Percentiles rank a stretch among this genome's conserved stretches.
These are phyloP conservation scores for Tetramorium bicarinatum DNA, from an alignment of 2,888 invertebrate genomes.

Conservation along the genomic window DNA sequence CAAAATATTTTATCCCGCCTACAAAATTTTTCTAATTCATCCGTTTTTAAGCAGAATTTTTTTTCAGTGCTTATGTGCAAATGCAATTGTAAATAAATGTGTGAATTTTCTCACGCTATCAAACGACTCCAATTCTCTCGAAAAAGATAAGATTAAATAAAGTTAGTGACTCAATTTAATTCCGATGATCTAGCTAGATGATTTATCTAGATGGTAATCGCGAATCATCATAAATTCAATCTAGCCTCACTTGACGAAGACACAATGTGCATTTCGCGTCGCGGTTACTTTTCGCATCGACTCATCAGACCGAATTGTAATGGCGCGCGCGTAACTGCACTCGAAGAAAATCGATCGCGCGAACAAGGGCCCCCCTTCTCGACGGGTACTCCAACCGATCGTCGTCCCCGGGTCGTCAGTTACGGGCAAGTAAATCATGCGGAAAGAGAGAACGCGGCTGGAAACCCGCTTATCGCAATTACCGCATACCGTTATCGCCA, in stretches of 20 bases:
- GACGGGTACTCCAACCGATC: neutral
- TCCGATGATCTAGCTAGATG: neutral
- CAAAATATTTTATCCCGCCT: too few relatives aligned
- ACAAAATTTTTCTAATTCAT: too few relatives aligned
- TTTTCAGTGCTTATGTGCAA: too few relatives aligned
- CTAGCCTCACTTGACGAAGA: neutral
- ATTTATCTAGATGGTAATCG: too few relatives aligned
- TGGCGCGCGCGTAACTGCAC: neutral
- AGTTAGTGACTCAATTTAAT: neutral
- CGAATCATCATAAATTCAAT: neutral
- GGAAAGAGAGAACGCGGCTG: neutral
- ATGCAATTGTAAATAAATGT: neutral
- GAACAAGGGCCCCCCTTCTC: neutral
- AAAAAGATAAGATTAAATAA: neutral
- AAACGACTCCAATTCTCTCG: neutral
- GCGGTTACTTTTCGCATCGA: neutral
- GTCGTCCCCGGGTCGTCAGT: conserved; percentile 16
- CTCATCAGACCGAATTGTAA: conserved; percentile 17
- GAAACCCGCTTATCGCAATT: conserved; percentile 45
- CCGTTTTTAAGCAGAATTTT: too few relatives aligned
- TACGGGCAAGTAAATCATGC: conserved; percentile 23
- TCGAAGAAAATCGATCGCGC: neutral
- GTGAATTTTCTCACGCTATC: neutral
- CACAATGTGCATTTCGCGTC: neutral
- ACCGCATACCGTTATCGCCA: conserved; percentile 47